Conservation (phyloP, 2,888 invertebrate genomes). For the Mechanitis mazaeus region DNA sequence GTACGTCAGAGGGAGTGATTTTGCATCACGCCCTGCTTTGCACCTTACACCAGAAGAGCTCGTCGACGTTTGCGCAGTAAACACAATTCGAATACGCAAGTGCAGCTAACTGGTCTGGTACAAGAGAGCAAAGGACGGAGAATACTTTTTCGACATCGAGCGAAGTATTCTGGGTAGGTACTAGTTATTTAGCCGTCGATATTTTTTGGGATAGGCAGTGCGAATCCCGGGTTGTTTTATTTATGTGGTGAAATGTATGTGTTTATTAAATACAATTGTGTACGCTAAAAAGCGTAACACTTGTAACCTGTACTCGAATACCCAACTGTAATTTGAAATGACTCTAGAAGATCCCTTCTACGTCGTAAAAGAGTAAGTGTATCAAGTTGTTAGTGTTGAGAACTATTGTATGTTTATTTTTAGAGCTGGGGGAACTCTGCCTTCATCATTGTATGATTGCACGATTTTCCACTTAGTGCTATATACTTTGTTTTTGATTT, state of each 20-base stretch:
- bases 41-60: conserved; percentile 10
- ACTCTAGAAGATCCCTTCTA: conserved; percentile 99
- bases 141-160: conserved; percentile 52
- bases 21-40: conserved; percentile 16
- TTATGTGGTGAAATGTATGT: conserved; percentile 39
- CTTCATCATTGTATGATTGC: conserved; percentile 15
- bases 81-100: conserved; percentile 39
- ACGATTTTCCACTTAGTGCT: conserved; percentile 5
- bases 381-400: conserved; percentile 22
- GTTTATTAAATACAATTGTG: conserved; percentile 29
- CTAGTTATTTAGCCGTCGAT: conserved; percentile 63
- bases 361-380: conserved; percentile 97
- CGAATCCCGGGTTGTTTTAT: conserved; percentile 44
- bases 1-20: conserved; percentile 18
- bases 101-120: conserved; percentile 37
- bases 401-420: conserved; percentile 16
- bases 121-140: conserved; percentile 63
- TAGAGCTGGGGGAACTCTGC: conserved; percentile 9
- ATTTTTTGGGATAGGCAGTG: conserved; percentile 68
- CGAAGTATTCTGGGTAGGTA: conserved; percentile 54
- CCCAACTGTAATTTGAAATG: conserved; percentile 83
- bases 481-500: not conserved
- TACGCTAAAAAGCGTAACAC: conserved; percentile 46
- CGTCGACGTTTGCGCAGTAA: conserved; percentile 60
- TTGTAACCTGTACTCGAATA: conserved; percentile 45